Evolutionary conservation across 1,140 invertebrate species (phyloP).

Genomic region (Patella vulgata): DNA sequence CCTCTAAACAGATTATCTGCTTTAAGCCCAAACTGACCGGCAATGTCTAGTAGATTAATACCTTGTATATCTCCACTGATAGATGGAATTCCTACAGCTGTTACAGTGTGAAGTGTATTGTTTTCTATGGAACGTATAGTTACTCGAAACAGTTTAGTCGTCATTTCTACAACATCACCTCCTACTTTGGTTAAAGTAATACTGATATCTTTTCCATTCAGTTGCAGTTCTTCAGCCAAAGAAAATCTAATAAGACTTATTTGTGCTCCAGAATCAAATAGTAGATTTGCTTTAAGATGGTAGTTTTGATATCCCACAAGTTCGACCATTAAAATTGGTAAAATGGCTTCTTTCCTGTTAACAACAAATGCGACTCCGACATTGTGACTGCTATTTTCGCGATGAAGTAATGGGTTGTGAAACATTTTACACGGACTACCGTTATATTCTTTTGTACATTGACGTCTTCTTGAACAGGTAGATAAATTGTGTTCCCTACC

Average conservation of each 20-base stretch:
- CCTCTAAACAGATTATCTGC: constrained; percentile 3
- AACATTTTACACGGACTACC: no score
- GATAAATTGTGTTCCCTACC: no score
- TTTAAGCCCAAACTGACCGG: background rate
- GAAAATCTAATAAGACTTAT: constrained; percentile 8
- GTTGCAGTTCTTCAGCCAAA: background rate
- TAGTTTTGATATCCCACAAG: background rate
- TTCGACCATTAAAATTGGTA: constrained; percentile 8
- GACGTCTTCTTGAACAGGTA: no score
- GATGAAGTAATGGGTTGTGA: no score
- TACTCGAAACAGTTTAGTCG: constrained; percentile 10
- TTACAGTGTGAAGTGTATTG: background rate
- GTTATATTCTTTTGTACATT: no score
- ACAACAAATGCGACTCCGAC: no score
- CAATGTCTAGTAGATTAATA: constrained; percentile 2
- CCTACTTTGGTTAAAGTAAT: constrained; percentile 7
- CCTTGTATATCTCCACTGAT: background rate
- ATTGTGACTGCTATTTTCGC: no score
- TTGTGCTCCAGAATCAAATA: constrained; percentile 14
- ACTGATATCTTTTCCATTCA: constrained; percentile 1
- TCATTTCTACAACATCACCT: background rate
- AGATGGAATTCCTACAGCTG: constrained; percentile 13
- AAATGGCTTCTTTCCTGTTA: no score
- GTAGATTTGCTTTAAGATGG: constrained; percentile 1
- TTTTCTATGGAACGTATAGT: background rate